phyloP scores from a whole-genome alignment of 2,797 vertebrate genomes.

The Alectoris magna region DNA sequence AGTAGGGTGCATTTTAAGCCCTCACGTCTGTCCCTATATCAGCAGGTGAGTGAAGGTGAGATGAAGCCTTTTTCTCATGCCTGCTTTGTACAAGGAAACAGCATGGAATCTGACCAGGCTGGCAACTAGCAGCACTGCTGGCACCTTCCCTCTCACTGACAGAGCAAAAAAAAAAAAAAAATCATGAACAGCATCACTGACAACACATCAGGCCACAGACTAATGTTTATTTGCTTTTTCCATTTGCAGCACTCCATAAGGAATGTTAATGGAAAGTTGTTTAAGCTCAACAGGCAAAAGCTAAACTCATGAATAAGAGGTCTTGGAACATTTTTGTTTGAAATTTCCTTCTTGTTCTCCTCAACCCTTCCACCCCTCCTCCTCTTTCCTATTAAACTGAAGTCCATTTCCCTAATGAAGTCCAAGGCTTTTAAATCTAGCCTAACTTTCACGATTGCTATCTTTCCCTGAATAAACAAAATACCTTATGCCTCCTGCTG shows the following conservation, averaged over 20 bases:
- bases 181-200: slow-evolving; percentile 3
- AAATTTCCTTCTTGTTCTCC: slow-evolving; percentile 45
- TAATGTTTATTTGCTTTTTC: slow-evolving; percentile 69
- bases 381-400: slow-evolving; percentile 51
- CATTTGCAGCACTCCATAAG: slow-evolving; percentile 55
- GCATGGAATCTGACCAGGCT: background rate
- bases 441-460: background rate
- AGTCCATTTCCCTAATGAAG: slow-evolving; percentile 46
- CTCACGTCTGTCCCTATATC: background rate
- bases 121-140: background rate
- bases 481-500: background rate
- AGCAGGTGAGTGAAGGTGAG: background rate
- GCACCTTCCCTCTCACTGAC: background rate
- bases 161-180: background rate
- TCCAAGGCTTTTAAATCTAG: slow-evolving; percentile 43
- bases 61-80: background rate
- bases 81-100: background rate
- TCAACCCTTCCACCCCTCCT: slow-evolving; percentile 1
- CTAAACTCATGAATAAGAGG: slow-evolving; percentile 19
- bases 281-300: slow-evolving; percentile 49
- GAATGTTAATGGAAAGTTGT: slow-evolving; percentile 72
- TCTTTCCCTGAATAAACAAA: slow-evolving; percentile 54
- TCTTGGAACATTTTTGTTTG: slow-evolving; percentile 49
- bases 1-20: background rate
- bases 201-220: background rate